A percentile compares a stretch with the other conserved stretches of the same genome.
phyloP scores from a whole-genome alignment of 2,888 invertebrate genomes.

The Dendrolimus houi region DNA sequence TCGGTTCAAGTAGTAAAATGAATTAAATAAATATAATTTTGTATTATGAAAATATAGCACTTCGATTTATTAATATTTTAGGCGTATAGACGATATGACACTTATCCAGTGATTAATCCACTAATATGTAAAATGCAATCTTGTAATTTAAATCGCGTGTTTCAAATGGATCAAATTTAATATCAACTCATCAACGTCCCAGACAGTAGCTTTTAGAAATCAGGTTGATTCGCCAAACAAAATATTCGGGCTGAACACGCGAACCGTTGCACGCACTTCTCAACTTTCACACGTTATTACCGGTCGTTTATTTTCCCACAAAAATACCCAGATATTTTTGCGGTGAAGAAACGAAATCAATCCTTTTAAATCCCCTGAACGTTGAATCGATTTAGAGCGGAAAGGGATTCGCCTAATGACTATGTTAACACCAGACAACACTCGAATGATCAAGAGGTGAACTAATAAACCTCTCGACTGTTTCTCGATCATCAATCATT shows the following conservation, averaged over 20 bases:
- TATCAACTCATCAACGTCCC: slow-evolving; percentile 39
- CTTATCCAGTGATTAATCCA: too few relatives aligned
- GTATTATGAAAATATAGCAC: too few relatives aligned
- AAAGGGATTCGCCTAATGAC: slow-evolving; percentile 15
- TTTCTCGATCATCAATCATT: slow-evolving; percentile 45
- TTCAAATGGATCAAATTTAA: slow-evolving; percentile 42
- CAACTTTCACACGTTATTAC: slow-evolving; percentile 27
- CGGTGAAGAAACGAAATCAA: too few relatives aligned
- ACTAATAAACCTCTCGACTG: slow-evolving; percentile 50
- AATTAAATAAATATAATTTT: too few relatives aligned
- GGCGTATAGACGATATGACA: too few relatives aligned
- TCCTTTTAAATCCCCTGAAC: too few relatives aligned
- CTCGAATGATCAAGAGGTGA: slow-evolving; percentile 34
- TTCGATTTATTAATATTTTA: too few relatives aligned
- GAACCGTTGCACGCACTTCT: slow-evolving; percentile 22
- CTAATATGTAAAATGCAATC: too few relatives aligned
- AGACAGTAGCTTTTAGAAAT: slow-evolving; percentile 60
- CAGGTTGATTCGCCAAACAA: slow-evolving; percentile 41
- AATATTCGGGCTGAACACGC: slow-evolving; percentile 43
- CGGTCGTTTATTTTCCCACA: slow-evolving; percentile 1
- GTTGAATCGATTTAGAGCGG: not conserved
- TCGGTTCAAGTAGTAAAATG: too few relatives aligned
- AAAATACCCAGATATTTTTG: slow-evolving; percentile 2
- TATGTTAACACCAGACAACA: slow-evolving; percentile 28
- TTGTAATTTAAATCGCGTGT: slow-evolving; percentile 36